phyloP scores from a whole-genome alignment of 2,797 vertebrate species.

The Anisognathus igniventris region DNA sequence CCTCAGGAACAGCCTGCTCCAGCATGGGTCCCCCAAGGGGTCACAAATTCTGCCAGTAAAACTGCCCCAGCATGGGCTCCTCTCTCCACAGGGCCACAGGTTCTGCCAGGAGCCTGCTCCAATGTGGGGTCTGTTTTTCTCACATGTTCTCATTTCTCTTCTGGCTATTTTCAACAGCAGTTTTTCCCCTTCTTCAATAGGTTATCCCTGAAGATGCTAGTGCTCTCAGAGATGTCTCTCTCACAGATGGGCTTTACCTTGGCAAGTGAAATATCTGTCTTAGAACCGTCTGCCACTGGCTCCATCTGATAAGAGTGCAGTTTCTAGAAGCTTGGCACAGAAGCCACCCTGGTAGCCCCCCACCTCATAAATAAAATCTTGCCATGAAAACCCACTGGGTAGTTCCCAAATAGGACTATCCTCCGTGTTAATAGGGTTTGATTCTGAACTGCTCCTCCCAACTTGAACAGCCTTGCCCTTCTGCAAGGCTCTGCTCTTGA shows the following conservation, averaged over 20 bases:
- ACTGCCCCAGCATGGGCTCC: accelerated
- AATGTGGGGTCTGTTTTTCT: accelerated
- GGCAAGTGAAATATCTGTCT: too few relatives aligned
- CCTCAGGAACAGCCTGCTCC: background rate
- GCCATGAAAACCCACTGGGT: background rate
- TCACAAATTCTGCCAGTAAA: background rate
- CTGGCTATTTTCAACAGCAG: accelerated
- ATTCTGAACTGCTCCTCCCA: background rate
- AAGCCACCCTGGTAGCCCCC: accelerated
- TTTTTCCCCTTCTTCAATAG: background rate
- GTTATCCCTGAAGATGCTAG: background rate
- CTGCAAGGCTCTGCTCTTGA: background rate
- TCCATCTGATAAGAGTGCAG: background rate
- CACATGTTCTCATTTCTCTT: background rate
- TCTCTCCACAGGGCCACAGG: accelerated
- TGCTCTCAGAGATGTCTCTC: accelerated
- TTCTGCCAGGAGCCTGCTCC: background rate
- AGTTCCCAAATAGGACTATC: background rate
- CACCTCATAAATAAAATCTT: background rate
- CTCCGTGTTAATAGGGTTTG: background rate
- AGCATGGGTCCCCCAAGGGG: accelerated
- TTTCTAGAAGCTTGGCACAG: background rate
- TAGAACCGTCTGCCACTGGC: background rate
- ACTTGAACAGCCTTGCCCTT: background rate
- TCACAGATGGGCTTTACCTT: accelerated